These are phyloP conservation scores for Lasioglossum baleicum DNA, from an alignment of 1,140 invertebrate species.

Conservation along the genomic window DNA sequence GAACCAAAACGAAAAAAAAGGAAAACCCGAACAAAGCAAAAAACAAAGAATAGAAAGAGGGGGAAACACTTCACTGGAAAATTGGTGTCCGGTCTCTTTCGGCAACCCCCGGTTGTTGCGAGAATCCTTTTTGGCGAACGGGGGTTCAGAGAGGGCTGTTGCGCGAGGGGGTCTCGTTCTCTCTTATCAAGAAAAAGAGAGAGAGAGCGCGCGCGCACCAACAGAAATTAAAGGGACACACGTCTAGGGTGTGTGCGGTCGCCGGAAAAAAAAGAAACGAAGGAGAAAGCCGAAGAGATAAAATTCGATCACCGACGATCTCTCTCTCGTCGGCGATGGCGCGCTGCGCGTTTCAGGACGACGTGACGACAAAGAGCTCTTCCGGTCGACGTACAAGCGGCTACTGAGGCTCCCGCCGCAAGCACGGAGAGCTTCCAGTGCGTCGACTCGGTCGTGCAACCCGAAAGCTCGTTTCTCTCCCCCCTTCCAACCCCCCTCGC, in stretches of 20 bases:
- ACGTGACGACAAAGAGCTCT: slow-evolving; percentile 56
- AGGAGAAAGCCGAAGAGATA: neutral
- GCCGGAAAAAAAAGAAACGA: neutral
- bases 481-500: slow-evolving; percentile 24
- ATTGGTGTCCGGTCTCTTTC: too few relatives aligned
- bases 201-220: too few relatives aligned
- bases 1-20: too few relatives aligned
- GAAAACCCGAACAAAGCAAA: too few relatives aligned
- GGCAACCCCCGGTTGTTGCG: too few relatives aligned
- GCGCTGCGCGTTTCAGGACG: slow-evolving; percentile 41
- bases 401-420: slow-evolving; percentile 79
- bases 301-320: slow-evolving; percentile 29
- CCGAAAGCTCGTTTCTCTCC: slow-evolving; percentile 73
- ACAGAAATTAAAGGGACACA: too few relatives aligned
- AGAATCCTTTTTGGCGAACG: too few relatives aligned
- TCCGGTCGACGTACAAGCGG: slow-evolving; percentile 75
- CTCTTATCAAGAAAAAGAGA: too few relatives aligned
- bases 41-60: neutral
- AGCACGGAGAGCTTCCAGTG: slow-evolving; percentile 77
- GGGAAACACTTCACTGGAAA: neutral
- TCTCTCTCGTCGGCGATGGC: slow-evolving; percentile 37
- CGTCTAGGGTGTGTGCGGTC: too few relatives aligned
- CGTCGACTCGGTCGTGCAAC: slow-evolving; percentile 75
- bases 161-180: too few relatives aligned
- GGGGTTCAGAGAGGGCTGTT: too few relatives aligned